phyloP scores from a whole-genome alignment of 2,888 invertebrate species.

The Noctuana brunneofusca region DNA sequence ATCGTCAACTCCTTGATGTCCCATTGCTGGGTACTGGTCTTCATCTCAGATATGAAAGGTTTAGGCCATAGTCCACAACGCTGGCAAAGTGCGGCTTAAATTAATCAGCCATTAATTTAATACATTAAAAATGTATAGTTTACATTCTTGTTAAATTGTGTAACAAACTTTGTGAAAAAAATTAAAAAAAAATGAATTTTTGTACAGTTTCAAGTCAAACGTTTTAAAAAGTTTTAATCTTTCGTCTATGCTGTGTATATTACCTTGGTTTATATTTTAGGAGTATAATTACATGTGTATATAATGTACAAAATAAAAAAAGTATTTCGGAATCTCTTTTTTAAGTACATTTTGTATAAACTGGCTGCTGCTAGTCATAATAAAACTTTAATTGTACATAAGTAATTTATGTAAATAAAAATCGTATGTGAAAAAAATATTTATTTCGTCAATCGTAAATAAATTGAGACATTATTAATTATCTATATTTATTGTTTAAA shows the following conservation, averaged over 20 bases:
- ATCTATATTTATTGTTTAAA: slow-evolving; percentile 76
- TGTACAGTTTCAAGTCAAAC: slow-evolving; percentile 21
- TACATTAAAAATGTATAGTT: slow-evolving; percentile 31
- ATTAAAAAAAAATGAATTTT: slow-evolving; percentile 2
- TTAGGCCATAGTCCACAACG: too few relatives aligned
- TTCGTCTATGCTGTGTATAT: slow-evolving; percentile 25
- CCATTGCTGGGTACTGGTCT: slow-evolving; percentile 26
- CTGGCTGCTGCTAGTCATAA: slow-evolving; percentile 60
- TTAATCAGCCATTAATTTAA: slow-evolving; percentile 42
- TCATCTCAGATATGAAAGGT: too few relatives aligned
- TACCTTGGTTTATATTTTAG: slow-evolving; percentile 25
- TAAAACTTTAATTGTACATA: slow-evolving; percentile 61
- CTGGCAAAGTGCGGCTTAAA: slow-evolving; percentile 42
- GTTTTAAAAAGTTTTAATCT: slow-evolving; percentile 23
- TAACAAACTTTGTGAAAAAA: neutral
- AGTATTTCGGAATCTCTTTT: slow-evolving; percentile 52
- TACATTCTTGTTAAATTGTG: slow-evolving; percentile 17
- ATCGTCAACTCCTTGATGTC: too few relatives aligned
- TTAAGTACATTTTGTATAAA: slow-evolving; percentile 63
- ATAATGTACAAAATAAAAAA: slow-evolving; percentile 67
- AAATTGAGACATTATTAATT: slow-evolving; percentile 67
- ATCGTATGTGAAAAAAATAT: slow-evolving; percentile 66
- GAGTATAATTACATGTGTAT: slow-evolving; percentile 51
- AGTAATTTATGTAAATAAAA: slow-evolving; percentile 69
- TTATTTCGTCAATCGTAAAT: slow-evolving; percentile 75